Evolutionary conservation across 2,888 invertebrate genomes (phyloP), one percentile per base, ranked within the genome.

Genomic region (Laspeyria flexula): DNA sequence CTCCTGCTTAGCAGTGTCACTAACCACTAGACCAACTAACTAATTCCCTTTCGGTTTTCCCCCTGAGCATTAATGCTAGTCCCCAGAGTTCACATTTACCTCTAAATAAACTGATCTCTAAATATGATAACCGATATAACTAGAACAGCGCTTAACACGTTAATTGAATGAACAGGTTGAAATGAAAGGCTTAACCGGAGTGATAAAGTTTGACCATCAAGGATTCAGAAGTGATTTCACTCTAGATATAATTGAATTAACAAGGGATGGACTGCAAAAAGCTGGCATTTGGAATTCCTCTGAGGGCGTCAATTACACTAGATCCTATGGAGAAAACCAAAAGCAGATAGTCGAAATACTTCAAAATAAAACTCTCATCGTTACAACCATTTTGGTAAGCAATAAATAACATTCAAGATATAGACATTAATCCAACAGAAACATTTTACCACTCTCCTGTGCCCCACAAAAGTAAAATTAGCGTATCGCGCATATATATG

Each of bases 161-260:
- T 75, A 71, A 77, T 75, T 79, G 67, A 75, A 79, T 77, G 59
- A 77, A 67, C 86, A 97, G 97, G 96, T 98, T 59, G 97, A 97
- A 92, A 97, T 97, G 95, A 95, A 96, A 71, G 98, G 98, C n/a
- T 91, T 98, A 67, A 98, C 98, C 0, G 98, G 98, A 60, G 95
- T 96, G 49, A 97, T 99, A 74, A 97, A 97, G 89, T 98, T 99
- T 86, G 98, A 98, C 90, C 96, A 97, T 86, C 96, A 97, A 90
- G 99, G 99, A 45, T 97, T 97, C 86, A 94, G 99, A 54, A 96
- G 97, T 37, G 96, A 98, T 85, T 98, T 99, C 81, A 95, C 96
- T 60, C 93, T 99, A 67, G 98, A 98, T 81, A 96, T 99, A 68
- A 96, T 99, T 60, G 98, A 99, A 85, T 93, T 99, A 61, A 96